phyloP scores from a whole-genome alignment of 1,140 invertebrate species.

The Hermetia illucens region DNA sequence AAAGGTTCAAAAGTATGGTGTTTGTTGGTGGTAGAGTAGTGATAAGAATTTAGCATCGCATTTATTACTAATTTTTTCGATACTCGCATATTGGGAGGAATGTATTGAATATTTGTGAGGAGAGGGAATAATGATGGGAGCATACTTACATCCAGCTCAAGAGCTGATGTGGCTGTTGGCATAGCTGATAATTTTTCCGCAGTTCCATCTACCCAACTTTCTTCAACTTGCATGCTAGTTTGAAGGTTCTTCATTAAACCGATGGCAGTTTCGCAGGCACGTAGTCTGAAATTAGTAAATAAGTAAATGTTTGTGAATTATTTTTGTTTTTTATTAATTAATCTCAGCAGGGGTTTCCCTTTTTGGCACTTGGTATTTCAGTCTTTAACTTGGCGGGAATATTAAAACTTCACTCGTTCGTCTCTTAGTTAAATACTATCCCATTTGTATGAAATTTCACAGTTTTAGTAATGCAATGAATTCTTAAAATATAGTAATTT shows the following conservation, averaged over 20 bases:
- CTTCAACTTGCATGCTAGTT: slow-evolving; percentile 71
- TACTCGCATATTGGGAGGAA: slow-evolving; percentile 9
- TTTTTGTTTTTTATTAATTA: background rate
- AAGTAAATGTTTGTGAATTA: background rate
- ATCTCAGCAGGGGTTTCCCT: background rate
- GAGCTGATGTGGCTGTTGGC: slow-evolving; percentile 30
- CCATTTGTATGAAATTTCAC: too few relatives aligned
- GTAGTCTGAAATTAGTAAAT: slow-evolving; percentile 42
- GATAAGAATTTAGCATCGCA: too few relatives aligned
- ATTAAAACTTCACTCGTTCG: too few relatives aligned
- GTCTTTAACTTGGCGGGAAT: too few relatives aligned
- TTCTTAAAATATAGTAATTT: too few relatives aligned
- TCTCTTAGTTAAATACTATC: too few relatives aligned
- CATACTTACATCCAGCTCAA: slow-evolving; percentile 30
- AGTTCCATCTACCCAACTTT: slow-evolving; percentile 72
- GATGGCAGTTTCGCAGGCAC: slow-evolving; percentile 73
- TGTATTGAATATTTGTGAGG: slow-evolving; percentile 8
- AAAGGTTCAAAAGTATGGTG: too few relatives aligned
- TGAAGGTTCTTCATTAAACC: slow-evolving; percentile 75
- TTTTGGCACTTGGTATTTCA: too few relatives aligned
- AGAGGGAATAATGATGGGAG: slow-evolving; percentile 5
- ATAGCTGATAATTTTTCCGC: slow-evolving; percentile 26
- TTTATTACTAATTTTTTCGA: too few relatives aligned
- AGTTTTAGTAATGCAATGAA: too few relatives aligned
- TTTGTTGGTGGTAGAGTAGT: too few relatives aligned